A percentile compares a stretch with the other conserved stretches of the same genome.
phyloP scores from a whole-genome alignment of 2,888 invertebrate genomes.

The Archaeoteleia sp. region DNA sequence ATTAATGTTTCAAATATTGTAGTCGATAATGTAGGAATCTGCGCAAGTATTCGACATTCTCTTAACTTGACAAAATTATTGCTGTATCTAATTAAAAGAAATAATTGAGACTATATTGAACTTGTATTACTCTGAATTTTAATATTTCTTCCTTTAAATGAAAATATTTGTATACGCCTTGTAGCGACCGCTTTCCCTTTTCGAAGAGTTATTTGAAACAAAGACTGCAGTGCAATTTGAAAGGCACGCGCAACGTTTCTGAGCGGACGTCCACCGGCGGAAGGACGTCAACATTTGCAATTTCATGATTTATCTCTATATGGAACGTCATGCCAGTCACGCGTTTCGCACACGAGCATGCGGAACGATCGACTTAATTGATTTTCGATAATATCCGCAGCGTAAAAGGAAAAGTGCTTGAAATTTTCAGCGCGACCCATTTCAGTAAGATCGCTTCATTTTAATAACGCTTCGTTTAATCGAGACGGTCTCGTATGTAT shows the following conservation, averaged over 20 bases:
- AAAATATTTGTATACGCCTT: neutral
- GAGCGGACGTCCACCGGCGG: slow-evolving; percentile 33
- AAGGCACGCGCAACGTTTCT: slow-evolving; percentile 15
- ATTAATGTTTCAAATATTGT: too few species aligned
- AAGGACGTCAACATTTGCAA: slow-evolving; percentile 38
- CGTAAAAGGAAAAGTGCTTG: slow-evolving; percentile 13
- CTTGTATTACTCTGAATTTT: too few species aligned
- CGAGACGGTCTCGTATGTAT: neutral
- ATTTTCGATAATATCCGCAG: slow-evolving; percentile 15
- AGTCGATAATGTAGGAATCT: too few species aligned
- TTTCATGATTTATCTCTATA: slow-evolving; percentile 36
- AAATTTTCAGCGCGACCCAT: slow-evolving; percentile 1
- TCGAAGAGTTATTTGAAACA: neutral
- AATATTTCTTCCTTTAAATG: too few species aligned
- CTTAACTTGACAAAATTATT: too few species aligned
- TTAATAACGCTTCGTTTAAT: slow-evolving; percentile 4
- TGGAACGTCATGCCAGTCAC: slow-evolving; percentile 32
- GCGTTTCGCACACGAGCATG: slow-evolving; percentile 21
- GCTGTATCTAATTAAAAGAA: too few species aligned
- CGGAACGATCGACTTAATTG: slow-evolving; percentile 16
- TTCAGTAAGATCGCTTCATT: neutral
- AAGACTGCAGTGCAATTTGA: slow-evolving; percentile 11
- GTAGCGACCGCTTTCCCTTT: neutral
- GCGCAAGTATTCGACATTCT: too few species aligned
- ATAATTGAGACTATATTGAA: too few species aligned